phyloP scores from a whole-genome alignment of 2,113 vertebrate species.

The Mormyrus iriodes region DNA sequence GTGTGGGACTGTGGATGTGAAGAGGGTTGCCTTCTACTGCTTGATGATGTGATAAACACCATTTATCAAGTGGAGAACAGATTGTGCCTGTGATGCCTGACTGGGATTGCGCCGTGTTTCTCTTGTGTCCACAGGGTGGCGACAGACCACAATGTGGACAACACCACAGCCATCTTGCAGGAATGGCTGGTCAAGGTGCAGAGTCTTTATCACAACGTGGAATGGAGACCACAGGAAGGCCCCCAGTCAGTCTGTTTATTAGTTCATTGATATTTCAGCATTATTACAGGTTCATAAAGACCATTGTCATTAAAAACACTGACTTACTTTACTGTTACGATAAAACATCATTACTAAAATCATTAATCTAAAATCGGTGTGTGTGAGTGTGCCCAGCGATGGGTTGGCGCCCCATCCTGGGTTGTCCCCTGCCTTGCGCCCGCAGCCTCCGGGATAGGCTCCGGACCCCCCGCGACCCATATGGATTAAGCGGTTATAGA shows the following conservation, averaged over 20 bases:
- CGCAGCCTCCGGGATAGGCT: too few relatives aligned
- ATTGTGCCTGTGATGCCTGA: background rate
- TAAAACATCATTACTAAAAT: background rate
- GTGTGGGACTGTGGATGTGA: background rate
- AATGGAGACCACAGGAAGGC: slow-evolving; percentile 76
- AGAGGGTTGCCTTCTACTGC: background rate
- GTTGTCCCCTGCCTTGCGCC: too few relatives aligned
- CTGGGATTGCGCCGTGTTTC: slow-evolving; percentile 3
- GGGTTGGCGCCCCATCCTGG: too few relatives aligned
- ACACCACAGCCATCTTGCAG: slow-evolving; percentile 70
- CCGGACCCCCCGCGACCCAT: too few relatives aligned
- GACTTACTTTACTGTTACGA: background rate
- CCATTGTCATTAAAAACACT: background rate
- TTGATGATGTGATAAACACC: background rate
- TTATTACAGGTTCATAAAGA: background rate
- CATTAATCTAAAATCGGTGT: too few relatives aligned
- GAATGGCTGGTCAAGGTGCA: slow-evolving; percentile 78
- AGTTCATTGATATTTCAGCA: background rate
- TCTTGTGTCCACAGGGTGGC: slow-evolving; percentile 66
- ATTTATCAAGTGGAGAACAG: background rate
- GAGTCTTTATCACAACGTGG: slow-evolving; percentile 77
- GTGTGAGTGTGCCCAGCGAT: too few relatives aligned
- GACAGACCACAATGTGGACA: slow-evolving; percentile 79
- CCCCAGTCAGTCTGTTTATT: slow-evolving; percentile 53
- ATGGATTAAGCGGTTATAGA: too few relatives aligned